Evolutionary conservation across 2,888 invertebrate species (phyloP), one percentile per base, ranked within the genome.

Genomic region (Drosophila meridionalis): DNA sequence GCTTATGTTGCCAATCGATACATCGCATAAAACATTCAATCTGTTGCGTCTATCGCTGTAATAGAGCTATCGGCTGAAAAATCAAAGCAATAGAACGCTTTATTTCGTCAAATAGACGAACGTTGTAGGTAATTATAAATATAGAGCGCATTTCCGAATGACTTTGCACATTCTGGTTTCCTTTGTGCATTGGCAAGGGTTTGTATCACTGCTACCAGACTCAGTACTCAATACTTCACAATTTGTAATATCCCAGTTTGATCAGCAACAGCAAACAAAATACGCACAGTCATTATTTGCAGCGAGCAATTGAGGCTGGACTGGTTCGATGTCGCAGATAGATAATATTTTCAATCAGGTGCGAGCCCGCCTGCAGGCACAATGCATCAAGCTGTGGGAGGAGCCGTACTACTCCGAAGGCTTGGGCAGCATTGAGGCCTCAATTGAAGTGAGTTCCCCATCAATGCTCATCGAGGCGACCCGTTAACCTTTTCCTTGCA

Each of bases 331-430:
- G 92, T 89, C 91, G n/a, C 89, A 90, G 52, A 91, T 93, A 59
- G 96, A 96, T 92, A 95, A 95, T 92, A 93, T 95, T 78, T 93
- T 95, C 20, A 95, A 96, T 61, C 95, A 95, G 93, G 93, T 96
- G 14, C 94, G 96, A 30, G 95, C 95, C 1, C 95, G 95, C 85
- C 93, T 97, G 42, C 96, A 96, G 79, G 93, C 94, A 64, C 95
- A 95, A 67, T 94, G 95, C 77, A 94, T 97, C 6, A 96, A 96
- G 90, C 92, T 97, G 69, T 97, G 97, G 97, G 94, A 96, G 80
- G 93, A 95, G 20, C 97, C 97, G 0, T 97, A 95, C 90, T 95
- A 95, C 57, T 91, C 92, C 36, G 93, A 95, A 26, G 94, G 93
- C 32, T 89, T 93, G 43, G 94, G 94, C 3, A 83, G 93, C 61